A percentile compares a stretch with the other conserved stretches of the same genome.
These are phyloP conservation scores for Hylaeus anthracinus DNA, from an alignment of 1,140 invertebrate species.

Conservation along the genomic window DNA sequence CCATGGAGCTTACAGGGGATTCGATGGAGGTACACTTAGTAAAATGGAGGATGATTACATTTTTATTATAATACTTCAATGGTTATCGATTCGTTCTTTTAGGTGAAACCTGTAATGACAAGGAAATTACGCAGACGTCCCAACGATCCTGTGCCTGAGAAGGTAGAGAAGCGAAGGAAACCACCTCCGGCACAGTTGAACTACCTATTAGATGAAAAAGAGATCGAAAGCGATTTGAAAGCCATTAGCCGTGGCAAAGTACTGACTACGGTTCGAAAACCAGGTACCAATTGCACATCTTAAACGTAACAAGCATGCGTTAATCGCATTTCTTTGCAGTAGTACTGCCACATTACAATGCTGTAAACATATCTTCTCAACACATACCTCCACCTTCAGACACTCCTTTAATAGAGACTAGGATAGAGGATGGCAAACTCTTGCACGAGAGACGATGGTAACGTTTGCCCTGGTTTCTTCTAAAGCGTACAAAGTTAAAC, in stretches of 20 bases:
- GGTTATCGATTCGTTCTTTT: conserved; percentile 19
- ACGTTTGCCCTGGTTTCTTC: conserved; percentile 40
- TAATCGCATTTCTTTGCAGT: conserved; percentile 58
- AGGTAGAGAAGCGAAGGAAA: conserved; percentile 89
- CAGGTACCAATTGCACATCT: conserved; percentile 69
- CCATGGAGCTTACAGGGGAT: conserved; percentile 93
- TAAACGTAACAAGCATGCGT: neutral
- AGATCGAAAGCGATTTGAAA: conserved; percentile 93
- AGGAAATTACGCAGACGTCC: conserved; percentile 94
- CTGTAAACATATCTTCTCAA: conserved; percentile 75
- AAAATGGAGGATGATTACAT: neutral
- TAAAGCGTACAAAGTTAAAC: neutral
- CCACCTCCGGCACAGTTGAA: conserved; percentile 91
- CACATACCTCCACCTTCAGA: conserved; percentile 74
- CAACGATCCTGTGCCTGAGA: conserved; percentile 94
- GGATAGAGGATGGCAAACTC: conserved; percentile 96
- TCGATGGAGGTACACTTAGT: conserved; percentile 86
- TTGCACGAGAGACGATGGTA: conserved; percentile 96
- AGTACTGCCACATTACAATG: conserved; percentile 79
- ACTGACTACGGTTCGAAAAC: conserved; percentile 80
- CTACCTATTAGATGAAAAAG: conserved; percentile 93
- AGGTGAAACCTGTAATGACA: conserved; percentile 89
- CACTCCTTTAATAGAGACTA: conserved; percentile 85
- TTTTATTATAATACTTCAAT: neutral
- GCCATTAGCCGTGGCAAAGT: conserved; percentile 88